Evolutionary conservation across 1,140 invertebrate species (phyloP), one percentile per base, ranked within the genome.

Genomic region (Calosoma granatense): DNA sequence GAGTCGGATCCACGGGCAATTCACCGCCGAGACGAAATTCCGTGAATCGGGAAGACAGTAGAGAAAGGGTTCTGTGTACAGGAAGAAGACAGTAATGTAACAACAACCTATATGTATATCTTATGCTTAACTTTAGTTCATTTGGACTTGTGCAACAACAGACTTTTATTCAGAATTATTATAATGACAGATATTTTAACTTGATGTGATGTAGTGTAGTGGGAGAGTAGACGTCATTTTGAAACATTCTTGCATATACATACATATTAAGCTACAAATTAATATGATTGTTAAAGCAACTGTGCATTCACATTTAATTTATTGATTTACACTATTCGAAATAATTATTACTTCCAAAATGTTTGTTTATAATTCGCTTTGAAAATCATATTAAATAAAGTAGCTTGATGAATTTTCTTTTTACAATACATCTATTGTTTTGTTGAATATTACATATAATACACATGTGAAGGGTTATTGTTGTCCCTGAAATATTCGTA

Each of bases 31-130:
- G 80, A 54, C 72, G 79, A 26, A 80, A 80, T 57, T 81, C 77
- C 53, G 69, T 80, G 0, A 78, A 82, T 63, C 72, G 84, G 30
- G 85, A 86, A 64, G 83, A 86, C 63, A 86, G 83, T n/a, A 75
- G 85, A 20, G 85, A 87, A 66, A 67, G 85, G 56, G 74, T 56
- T 64, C 74, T 26, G 68, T 60, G 26, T 66, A 65, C 53, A 62
- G 67, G 58, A 60, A 22, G 69, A 62, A 60, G 68, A 57, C 69
- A 71, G 62, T 71, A 67, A 66, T 47, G 4, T 36, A 36, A 36
- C n/a, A 36, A 36, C n/a, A 36, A 36, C n/a, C 6, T 36, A 36
- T 36, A 36, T 6, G 26, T 36, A 9, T 36, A 36, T 9, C 26
- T 36, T 36, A 36, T 9, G n/a, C 26, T 36, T n/a, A 14, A 30